Conservation (phyloP, 2,113 vertebrate genomes). For the Muntiacus reevesi region DNA sequence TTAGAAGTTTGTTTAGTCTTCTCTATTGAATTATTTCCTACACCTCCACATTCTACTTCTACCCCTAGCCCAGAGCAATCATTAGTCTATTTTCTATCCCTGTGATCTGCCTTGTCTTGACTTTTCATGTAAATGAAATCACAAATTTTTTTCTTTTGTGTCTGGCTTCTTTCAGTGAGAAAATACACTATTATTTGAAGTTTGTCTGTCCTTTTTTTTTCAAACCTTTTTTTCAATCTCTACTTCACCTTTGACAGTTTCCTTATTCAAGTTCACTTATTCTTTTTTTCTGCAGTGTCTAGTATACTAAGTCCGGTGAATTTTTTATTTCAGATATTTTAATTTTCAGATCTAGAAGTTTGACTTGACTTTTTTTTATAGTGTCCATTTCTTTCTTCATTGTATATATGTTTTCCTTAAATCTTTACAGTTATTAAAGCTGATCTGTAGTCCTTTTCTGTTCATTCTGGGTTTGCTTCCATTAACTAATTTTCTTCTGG, state of each 20-base stretch:
- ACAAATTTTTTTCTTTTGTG: background rate
- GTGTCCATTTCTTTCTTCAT: background rate
- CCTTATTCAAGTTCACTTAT: background rate
- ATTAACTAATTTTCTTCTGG: background rate
- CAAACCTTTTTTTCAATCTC: background rate
- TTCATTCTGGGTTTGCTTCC: background rate
- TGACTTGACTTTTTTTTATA: background rate
- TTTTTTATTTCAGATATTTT: background rate
- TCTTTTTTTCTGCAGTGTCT: background rate
- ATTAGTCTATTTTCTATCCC: background rate
- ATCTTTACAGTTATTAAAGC: background rate
- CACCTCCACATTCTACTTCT: background rate
- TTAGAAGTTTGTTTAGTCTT: background rate
- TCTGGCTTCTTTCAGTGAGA: background rate
- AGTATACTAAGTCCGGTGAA: background rate
- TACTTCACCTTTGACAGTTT: background rate
- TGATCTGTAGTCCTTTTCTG: background rate
- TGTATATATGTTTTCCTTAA: background rate
- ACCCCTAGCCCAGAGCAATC: background rate
- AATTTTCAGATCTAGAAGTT: background rate
- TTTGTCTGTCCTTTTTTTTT: background rate
- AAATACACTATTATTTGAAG: background rate
- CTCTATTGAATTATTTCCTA: background rate
- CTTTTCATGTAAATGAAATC: background rate
- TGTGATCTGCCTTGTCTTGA: background rate